Evolutionary conservation across 2,113 vertebrate species (phyloP), one percentile per base, ranked within the genome.

Genomic region (Dicaeum eximium): DNA sequence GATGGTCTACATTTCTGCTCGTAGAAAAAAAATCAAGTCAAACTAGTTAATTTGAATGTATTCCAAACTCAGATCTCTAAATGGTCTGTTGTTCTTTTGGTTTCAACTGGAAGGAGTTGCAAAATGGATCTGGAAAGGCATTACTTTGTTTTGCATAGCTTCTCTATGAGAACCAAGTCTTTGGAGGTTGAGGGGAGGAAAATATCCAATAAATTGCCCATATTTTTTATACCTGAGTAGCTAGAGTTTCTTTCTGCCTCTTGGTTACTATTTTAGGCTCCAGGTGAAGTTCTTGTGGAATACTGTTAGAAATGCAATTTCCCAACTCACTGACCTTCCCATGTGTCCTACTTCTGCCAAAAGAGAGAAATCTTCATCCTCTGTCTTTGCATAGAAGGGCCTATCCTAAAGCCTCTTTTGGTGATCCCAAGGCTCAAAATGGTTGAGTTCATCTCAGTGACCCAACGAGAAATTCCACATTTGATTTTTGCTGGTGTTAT

Each of bases 191-290:
- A 7, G 38, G 15, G 37, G 35, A n/a, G 23, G 24, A 81, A 67
- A 15, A 70, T 9, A 30, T 10, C 44, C 3, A 31, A 11, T 30
- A 47, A 60, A 33, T 56, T 67, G 9, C 27, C 37, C 2, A 0
- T 38, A 7, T 48, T 65, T 71, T 69, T 72, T 53, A 4, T 35
- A 58, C 6, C 5, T 38, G 33, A 42, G 18, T 77, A 79, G 27
- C 4, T 23, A 54, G 25, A 62, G 25, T 21, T 35, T 77, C 30
- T 73, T 75, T 83, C 15, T 92, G 40, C 91, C 9, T 27, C 25
- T 79, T 64, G 18, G 9, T 66, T 91, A 14, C 22, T 91, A 0
- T 70, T 70, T 96, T 72, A 65, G 18, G 25, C 8, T 89, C 14
- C 13, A 53, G 56, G 58, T 88, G 2, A 86, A 86, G 64, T 73